Base-by-base conservation (phyloP, 2,888 invertebrate genomes). In the Entomobrya multifasciata region DNA sequence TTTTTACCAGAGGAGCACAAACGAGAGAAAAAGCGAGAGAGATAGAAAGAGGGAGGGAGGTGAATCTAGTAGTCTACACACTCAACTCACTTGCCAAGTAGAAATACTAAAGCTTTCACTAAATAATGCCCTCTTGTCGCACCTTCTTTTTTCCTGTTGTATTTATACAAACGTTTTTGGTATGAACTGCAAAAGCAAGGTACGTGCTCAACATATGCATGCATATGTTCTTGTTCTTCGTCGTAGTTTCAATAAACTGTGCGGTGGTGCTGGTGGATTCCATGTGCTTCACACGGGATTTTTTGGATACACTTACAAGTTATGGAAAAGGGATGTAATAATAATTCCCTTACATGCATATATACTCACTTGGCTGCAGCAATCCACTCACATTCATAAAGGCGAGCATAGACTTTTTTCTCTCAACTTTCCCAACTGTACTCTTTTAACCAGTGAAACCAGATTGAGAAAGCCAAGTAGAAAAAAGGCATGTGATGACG, bases 241-340 rank as follows among this genome's bases (percentile, higher is more conserved):
- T 65, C 49, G 62, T 78, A 62, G 60, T 65, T 78, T 78, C 78
- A 78, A 78, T 78, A 78, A 78, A 78, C 65, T 78, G 62, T 78
- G 62, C 47, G 25, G 27, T n/a, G 49, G n/a, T 65, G 17, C 47
- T 78, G 65, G 47, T 49, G 25, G 3, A 49, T 65, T 65, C 57
- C 15, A n/a, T n/a, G n/a, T n/a, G n/a, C n/a, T n/a, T n/a, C n/a
- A n/a, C n/a, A 47, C 57, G 62, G 49, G 78, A 65, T 78, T 78
- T n/a, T n/a, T 62, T 78, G 30, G 78, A 49, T 47, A 60, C 62
- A 78, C 62, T 62, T 62, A 30, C 62, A 57, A 15, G 17, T 47
- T 30, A n/a, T 17, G 55, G 65, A 65, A 36, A 36, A 10, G 60
- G 27, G 60, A 27, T 60, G 41, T 60, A 57, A 77, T 77, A 60